Evolutionary conservation across 2,888 invertebrate species (phyloP).

Genomic region (Cristatella mucedo): DNA sequence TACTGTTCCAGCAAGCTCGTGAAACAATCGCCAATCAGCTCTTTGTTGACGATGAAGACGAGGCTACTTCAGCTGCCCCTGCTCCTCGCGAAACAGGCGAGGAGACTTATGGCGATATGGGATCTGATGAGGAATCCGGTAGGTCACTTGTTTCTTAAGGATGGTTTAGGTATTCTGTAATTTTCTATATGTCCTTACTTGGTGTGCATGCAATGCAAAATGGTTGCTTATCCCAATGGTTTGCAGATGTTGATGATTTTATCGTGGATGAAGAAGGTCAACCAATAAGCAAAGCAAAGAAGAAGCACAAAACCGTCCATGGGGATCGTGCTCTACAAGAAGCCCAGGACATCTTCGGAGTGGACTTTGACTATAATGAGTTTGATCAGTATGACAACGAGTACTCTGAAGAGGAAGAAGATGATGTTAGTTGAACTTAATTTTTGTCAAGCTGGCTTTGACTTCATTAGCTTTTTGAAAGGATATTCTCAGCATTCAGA

Average conservation of each 20-base stretch:
- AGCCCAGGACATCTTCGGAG: slow-evolving; percentile 96
- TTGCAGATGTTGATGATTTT: slow-evolving; percentile 66
- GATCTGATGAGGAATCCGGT: slow-evolving; percentile 15
- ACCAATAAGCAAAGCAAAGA: slow-evolving; percentile 27
- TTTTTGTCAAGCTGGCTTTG: not conserved
- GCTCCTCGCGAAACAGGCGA: slow-evolving; percentile 50
- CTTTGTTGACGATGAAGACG: slow-evolving; percentile 30
- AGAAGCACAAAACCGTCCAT: slow-evolving; percentile 22
- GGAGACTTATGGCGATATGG: slow-evolving; percentile 38
- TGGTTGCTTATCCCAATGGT: not conserved
- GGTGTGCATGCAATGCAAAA: not conserved
- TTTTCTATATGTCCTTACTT: too few relatives aligned
- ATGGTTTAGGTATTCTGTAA: not conserved
- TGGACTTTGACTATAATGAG: slow-evolving; percentile 63
- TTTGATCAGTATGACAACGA: slow-evolving; percentile 37
- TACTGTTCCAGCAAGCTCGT: slow-evolving; percentile 25
- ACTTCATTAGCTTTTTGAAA: slow-evolving; percentile 2
- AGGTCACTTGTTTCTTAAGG: not conserved
- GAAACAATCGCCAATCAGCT: slow-evolving; percentile 32
- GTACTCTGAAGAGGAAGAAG: slow-evolving; percentile 28
- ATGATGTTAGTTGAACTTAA: slow-evolving; percentile 21
- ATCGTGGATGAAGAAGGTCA: slow-evolving; percentile 77
- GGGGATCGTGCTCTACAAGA: slow-evolving; percentile 65
- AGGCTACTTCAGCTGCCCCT: slow-evolving; percentile 47
- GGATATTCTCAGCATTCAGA: not conserved